These are phyloP conservation scores for Drosophila trapezifrons DNA, from an alignment of 1,140 invertebrate genomes.

Conservation along the genomic window DNA sequence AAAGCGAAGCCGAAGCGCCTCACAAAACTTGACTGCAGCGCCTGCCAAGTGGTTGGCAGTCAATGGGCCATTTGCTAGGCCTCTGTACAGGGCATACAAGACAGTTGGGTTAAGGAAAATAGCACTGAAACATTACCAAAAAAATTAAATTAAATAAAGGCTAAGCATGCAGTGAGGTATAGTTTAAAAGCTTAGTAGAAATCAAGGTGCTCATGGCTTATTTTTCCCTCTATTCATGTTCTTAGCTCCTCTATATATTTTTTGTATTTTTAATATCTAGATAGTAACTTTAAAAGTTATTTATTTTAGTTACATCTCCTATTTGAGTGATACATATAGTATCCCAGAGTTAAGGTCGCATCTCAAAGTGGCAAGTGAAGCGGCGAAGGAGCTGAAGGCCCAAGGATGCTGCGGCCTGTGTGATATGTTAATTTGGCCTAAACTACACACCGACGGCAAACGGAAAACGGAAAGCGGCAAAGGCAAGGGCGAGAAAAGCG, in stretches of 20 bases:
- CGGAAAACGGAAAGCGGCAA: conserved; percentile 2
- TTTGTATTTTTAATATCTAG: no score
- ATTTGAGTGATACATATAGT: background rate
- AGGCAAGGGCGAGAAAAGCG: background rate
- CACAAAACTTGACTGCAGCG: conserved; percentile 47
- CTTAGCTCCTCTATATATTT: no score
- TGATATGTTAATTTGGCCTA: conserved; percentile 77
- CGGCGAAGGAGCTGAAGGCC: conserved; percentile 37
- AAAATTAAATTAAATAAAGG: background rate
- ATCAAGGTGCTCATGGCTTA: no score
- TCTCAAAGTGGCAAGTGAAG: conserved; percentile 73
- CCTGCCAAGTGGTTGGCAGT: conserved; percentile 36
- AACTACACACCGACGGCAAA: conserved; percentile 50
- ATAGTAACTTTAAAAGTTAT: no score
- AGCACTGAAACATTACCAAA: background rate
- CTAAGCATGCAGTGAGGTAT: no score
- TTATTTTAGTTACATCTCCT: no score
- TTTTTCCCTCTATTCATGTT: no score
- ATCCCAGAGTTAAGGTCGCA: conserved; percentile 13
- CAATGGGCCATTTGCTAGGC: conserved; percentile 62
- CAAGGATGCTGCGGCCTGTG: conserved; percentile 61
- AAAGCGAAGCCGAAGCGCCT: conserved; percentile 10
- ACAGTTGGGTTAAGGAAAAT: background rate
- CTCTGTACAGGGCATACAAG: conserved; percentile 18
- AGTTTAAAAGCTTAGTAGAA: no score